Base-by-base conservation (phyloP, 2,797 vertebrate species). In the Semaprochilodus insignis region DNA sequence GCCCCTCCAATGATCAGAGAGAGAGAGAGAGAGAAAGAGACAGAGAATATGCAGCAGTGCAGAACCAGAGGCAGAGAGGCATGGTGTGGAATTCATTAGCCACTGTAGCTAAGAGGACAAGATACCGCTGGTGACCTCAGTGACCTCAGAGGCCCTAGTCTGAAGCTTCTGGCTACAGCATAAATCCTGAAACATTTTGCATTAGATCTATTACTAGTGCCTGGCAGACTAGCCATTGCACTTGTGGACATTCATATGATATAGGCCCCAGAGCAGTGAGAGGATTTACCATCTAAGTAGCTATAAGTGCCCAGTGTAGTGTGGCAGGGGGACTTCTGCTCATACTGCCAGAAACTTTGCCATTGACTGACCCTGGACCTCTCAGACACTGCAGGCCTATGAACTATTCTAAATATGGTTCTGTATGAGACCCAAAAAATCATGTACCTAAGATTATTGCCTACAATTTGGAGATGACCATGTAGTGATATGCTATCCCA, bases 51-150 rank as follows among this genome's bases (percentile, higher is more conserved):
- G 66, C 27, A 77, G 51, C 48, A 19, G 25, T 54, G 74, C 40
- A 72, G 48, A 57, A 83, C 81, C 88, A 86, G 81, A 62, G 89
- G 81, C 80, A 89, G 73, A 86, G 78, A 83, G 72, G 77, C 80
- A 88, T 62, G 80, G 80, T 59, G 55, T n/a, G 83, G 62, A 85
- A 87, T 87, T 92, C 91, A 91, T 89, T 91, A 93, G 90, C 81
- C n/a, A 44, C 31, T 17, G 21, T 52, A 27, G 63, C 25, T 51
- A 60, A 75, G 66, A 31, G 10, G 34, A 81, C 51, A 31, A 25
- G 11, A 34, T 36, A 62, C 27, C 27, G 4, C 36, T 36, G 23
- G 17, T 75, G 65, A 57, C 72, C 52, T 75, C 34, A 4, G 31
- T 40, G 73, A 73, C 71, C 48, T 73, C 1, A 17, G 48, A 54